These are phyloP conservation scores for Microhierax caerulescens DNA, from an alignment of 2,797 vertebrate species.

Conservation along the genomic window DNA sequence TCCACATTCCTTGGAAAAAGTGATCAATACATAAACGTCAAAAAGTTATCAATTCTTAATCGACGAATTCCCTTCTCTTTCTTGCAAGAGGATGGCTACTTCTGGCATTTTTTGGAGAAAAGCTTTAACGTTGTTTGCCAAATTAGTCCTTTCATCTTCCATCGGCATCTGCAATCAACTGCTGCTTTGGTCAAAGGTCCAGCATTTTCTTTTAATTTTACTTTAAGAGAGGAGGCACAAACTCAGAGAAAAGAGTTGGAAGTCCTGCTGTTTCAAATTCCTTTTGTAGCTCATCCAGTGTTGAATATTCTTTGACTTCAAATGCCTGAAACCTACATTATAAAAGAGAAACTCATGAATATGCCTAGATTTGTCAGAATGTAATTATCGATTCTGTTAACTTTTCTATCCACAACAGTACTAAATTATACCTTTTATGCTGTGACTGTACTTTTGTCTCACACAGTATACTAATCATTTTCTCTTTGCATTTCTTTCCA, in stretches of 20 bases:
- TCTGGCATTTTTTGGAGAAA: neutral
- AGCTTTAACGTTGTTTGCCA: conserved; percentile 5
- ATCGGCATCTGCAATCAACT: neutral
- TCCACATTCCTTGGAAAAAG: neutral
- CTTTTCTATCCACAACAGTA: conserved; percentile 66
- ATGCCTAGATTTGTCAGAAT: conserved; percentile 66
- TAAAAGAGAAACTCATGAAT: conserved; percentile 68
- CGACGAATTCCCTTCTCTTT: neutral
- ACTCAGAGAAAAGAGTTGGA: conserved; percentile 75
- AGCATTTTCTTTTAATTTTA: conserved; percentile 20
- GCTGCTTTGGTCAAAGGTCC: neutral
- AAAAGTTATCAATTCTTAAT: neutral
- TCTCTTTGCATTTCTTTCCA: conserved; percentile 89
- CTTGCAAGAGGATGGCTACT: neutral
- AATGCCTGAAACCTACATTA: conserved; percentile 80
- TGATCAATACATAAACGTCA: neutral
- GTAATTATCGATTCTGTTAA: conserved; percentile 74
- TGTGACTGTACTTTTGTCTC: conserved; percentile 75
- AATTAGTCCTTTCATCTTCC: neutral
- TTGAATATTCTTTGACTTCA: conserved; percentile 83
- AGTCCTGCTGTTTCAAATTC: conserved; percentile 83
- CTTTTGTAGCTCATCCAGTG: conserved; percentile 74
- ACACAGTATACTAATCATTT: conserved; percentile 85
- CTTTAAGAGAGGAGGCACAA: conserved; percentile 72
- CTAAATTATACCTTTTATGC: conserved; percentile 79